These are phyloP conservation scores for Stramonita haemastoma DNA, from an alignment of 2,888 invertebrate genomes.

Conservation along the genomic window DNA sequence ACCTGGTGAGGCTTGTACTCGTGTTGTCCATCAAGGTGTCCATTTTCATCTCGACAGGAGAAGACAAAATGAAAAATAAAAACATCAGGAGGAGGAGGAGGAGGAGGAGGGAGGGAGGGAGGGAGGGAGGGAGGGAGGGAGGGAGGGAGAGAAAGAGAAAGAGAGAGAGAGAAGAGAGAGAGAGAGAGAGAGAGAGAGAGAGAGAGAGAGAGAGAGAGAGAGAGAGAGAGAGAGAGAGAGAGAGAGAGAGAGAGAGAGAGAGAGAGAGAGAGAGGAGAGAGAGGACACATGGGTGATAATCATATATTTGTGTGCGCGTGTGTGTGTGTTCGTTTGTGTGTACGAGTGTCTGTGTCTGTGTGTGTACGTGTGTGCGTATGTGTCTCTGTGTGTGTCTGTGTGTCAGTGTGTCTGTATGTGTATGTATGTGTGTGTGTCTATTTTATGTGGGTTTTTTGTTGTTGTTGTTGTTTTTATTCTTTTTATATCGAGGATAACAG, in stretches of 20 bases:
- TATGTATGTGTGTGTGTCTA: too few relatives aligned
- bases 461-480: too few relatives aligned
- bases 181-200: background rate
- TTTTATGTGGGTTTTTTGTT: too few relatives aligned
- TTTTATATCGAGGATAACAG: too few relatives aligned
- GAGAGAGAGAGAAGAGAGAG: background rate
- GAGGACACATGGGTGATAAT: background rate
- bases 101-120: background rate
- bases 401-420: too few relatives aligned
- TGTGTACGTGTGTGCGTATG: too few relatives aligned
- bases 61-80: background rate
- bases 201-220: constrained; percentile 12
- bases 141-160: constrained; percentile 3
- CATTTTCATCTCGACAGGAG: background rate
- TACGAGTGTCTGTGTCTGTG: too few relatives aligned
- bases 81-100: background rate
- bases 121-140: constrained; percentile 8
- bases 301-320: too few relatives aligned
- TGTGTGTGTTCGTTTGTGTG: too few relatives aligned
- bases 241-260: constrained; percentile 20
- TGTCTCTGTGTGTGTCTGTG: too few relatives aligned
- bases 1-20: too few relatives aligned
- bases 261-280: background rate
- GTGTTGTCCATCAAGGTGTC: background rate
- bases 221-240: background rate